Evolutionary conservation across 2,113 vertebrate species (phyloP).

Genomic region (Orycteropus afer): DNA sequence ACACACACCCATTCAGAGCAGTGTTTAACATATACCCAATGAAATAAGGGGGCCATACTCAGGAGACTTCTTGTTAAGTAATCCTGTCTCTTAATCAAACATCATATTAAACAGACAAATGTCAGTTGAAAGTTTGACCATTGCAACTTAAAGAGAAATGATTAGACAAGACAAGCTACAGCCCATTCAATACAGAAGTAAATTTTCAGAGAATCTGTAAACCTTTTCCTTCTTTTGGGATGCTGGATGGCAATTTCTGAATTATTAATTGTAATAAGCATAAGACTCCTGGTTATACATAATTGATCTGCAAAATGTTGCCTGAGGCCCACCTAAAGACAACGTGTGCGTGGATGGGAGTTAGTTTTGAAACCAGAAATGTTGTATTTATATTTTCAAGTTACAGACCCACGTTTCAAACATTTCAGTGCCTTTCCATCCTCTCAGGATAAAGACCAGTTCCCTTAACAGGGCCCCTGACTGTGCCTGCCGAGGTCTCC

Average conservation of each 20-base stretch:
- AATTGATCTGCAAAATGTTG: conserved; percentile 19
- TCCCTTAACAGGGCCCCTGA: background rate
- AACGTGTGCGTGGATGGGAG: background rate
- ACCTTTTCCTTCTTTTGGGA: background rate
- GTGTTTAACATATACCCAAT: background rate
- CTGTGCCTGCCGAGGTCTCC: background rate
- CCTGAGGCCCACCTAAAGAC: background rate
- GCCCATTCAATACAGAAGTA: background rate
- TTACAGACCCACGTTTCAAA: background rate
- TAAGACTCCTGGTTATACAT: background rate
- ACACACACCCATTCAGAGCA: background rate
- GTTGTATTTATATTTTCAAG: background rate
- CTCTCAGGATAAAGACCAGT: background rate
- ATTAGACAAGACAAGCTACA: background rate
- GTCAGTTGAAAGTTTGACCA: background rate
- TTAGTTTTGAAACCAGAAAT: background rate
- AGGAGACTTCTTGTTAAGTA: background rate
- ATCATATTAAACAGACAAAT: background rate
- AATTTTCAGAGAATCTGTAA: background rate
- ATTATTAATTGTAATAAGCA: background rate
- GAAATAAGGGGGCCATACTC: background rate
- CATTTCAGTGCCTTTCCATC: background rate
- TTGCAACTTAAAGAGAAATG: background rate
- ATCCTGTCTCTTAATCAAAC: background rate
- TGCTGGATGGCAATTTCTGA: background rate